phyloP scores from a whole-genome alignment of 2,888 invertebrate genomes.

The Petrophora chlorosata region DNA sequence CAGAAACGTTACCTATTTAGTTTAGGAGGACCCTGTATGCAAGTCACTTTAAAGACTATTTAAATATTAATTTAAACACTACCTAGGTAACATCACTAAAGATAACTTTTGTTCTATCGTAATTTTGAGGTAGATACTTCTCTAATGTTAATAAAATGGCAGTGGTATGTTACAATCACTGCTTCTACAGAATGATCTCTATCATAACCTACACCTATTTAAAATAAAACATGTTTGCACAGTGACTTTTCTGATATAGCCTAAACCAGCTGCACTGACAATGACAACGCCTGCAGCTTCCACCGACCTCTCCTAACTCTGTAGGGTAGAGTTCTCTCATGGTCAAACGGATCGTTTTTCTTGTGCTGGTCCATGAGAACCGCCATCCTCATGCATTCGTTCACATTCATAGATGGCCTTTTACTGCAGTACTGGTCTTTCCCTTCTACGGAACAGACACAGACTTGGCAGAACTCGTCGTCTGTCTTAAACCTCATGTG shows the following conservation, averaged over 20 bases:
- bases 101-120: too few relatives aligned
- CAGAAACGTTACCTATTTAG: neutral
- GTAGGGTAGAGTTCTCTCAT: conserved; percentile 47
- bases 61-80: too few relatives aligned
- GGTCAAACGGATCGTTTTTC: conserved; percentile 50
- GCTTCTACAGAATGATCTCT: too few relatives aligned
- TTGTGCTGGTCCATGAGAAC: conserved; percentile 39
- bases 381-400: conserved; percentile 63
- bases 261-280: conserved; percentile 14
- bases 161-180: too few relatives aligned
- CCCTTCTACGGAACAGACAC: conserved; percentile 65
- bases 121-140: too few relatives aligned
- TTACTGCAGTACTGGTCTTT: conserved; percentile 61
- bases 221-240: too few relatives aligned
- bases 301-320: conserved; percentile 62
- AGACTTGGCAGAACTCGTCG: conserved; percentile 60
- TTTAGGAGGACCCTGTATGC: neutral
- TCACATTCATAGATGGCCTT: conserved; percentile 63
- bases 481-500: conserved; percentile 54
- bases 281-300: neutral
- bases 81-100: too few relatives aligned
- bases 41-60: neutral
- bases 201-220: too few relatives aligned
- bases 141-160: too few relatives aligned
- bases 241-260: too few relatives aligned